These are phyloP conservation scores for Ceratina calcarata DNA, from an alignment of 1,140 invertebrate genomes.

Conservation along the genomic window DNA sequence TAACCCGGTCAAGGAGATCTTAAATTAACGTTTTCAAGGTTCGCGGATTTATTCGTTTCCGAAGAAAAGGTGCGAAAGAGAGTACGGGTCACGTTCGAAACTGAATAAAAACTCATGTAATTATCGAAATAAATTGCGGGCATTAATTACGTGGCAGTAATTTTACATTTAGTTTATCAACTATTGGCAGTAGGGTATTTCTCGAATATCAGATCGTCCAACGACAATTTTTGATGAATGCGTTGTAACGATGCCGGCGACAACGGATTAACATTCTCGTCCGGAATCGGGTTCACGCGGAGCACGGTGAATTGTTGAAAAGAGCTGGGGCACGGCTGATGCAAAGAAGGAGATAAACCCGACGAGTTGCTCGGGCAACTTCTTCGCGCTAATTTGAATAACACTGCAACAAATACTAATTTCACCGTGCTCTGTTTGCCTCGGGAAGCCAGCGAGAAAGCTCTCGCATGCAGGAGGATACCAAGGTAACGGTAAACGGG, in stretches of 20 bases:
- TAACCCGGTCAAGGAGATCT: background rate
- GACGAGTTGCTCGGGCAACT: constrained; percentile 25
- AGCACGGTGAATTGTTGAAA: constrained; percentile 1
- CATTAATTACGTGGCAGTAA: constrained; percentile 34
- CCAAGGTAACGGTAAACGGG: background rate
- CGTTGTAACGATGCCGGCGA: background rate
- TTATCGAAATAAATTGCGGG: background rate
- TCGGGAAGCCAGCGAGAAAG: constrained; percentile 15
- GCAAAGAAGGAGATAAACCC: constrained; percentile 22
- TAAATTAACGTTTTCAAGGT: background rate
- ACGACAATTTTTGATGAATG: constrained; percentile 2
- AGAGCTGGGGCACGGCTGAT: background rate
- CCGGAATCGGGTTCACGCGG: background rate
- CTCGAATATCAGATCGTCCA: constrained; percentile 10
- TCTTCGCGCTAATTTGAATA: constrained; percentile 66
- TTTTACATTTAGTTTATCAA: constrained; percentile 5
- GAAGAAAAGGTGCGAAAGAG: background rate
- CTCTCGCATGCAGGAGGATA: constrained; percentile 30
- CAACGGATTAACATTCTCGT: constrained; percentile 15
- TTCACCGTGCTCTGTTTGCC: constrained; percentile 31
- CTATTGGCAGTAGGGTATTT: background rate
- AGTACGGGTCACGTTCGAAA: no score
- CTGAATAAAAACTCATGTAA: background rate
- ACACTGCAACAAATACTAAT: constrained; percentile 71
- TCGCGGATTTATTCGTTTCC: background rate